phyloP scores from a whole-genome alignment of 1,140 invertebrate species.

The Trinorchestia longiramus region DNA sequence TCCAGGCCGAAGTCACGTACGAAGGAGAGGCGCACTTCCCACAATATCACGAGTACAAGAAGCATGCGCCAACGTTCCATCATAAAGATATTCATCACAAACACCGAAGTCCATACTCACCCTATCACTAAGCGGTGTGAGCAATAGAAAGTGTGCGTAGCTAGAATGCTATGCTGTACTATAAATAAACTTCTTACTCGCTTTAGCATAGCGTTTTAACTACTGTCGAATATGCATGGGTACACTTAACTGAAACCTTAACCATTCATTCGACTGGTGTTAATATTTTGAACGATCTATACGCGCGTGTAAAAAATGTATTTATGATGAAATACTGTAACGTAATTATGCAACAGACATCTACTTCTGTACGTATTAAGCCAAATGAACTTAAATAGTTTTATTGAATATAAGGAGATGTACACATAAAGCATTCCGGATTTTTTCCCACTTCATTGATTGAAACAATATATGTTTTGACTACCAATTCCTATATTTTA shows the following conservation, averaged over 20 bases:
- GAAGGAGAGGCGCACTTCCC: slow-evolving; percentile 65
- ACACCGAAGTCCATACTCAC: slow-evolving; percentile 21
- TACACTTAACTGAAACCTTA: not conserved
- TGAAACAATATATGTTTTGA: not conserved
- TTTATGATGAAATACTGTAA: not conserved
- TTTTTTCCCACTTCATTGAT: not conserved
- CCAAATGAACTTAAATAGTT: not conserved
- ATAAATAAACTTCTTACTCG: not conserved
- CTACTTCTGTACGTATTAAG: not conserved
- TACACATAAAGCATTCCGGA: not conserved
- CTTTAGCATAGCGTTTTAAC: not conserved
- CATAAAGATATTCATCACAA: not conserved
- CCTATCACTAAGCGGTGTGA: not conserved
- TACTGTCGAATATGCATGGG: not conserved
- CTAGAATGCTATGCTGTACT: not conserved
- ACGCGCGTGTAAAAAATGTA: not conserved
- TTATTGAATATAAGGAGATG: not conserved
- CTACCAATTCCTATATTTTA: not conserved
- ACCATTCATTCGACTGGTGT: not conserved
- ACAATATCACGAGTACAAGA: slow-evolving; percentile 56
- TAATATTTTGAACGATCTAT: not conserved
- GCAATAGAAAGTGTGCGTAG: not conserved
- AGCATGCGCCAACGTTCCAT: not conserved
- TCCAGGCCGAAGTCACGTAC: slow-evolving; percentile 67
- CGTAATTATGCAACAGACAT: not conserved